Evolutionary conservation across 2,888 invertebrate species (phyloP), one percentile per base, ranked within the genome.

Genomic region (Papilio elwesi): DNA sequence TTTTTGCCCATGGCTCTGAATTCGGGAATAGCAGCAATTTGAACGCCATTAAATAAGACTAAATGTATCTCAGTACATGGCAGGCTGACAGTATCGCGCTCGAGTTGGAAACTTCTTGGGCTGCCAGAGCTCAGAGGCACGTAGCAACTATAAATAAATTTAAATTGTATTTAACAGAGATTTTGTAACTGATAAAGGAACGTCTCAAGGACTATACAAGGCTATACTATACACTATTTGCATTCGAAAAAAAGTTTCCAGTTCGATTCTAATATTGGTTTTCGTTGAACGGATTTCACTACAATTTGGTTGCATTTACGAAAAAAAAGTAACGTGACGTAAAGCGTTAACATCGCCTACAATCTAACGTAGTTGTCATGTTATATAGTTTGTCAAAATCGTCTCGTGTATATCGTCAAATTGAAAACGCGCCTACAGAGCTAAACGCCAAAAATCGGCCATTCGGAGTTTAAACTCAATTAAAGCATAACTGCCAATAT

Each of bases 41-140:
- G 48, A 70, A 57, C 6, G 13, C 6, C 55, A 72, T 62, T 68
- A 67, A 68, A 68, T 47, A 53, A 68, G 47, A 71, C 15, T 65
- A 71, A 70, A 13, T 57, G 51, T 62, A n/a, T 52, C 38, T 52
- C 59, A 16, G 59, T 52, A 67, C 66, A 71, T 71, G 43, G 59
- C 47, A 67, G 12, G 57, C 12, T 57, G 36, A 59, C 64, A 49
- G 55, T 13, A n/a, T 64, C 52, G 26, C 64, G 26, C n/a, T 55
- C n/a, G n/a, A 53, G 53, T 70, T 64, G 10, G 26, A 11, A 70
- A 70, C 48, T 57, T 67, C 65, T 64, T 36, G 36, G 26, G 4
- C 16, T 38, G 26, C 43, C 48, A 43, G 36, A 26, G 16, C 26
- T 38, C 64, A 38, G 16, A 49, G 63, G n/a, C 57, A 65, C 66